Conservation (phyloP, 2,113 vertebrate species). For the Pteronura brasiliensis region DNA sequence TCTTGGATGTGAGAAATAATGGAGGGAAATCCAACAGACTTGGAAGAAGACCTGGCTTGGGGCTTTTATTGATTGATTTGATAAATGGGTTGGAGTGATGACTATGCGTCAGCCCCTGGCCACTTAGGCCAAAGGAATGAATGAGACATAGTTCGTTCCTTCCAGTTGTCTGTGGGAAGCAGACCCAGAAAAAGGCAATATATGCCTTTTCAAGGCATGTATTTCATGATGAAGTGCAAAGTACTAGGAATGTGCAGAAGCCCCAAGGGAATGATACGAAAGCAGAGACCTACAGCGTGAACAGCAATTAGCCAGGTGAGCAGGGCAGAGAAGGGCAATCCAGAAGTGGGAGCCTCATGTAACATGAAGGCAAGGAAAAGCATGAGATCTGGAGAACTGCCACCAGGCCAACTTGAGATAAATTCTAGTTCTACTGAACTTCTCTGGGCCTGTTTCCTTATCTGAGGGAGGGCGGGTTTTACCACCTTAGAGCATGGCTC, state of each 20-base stretch:
- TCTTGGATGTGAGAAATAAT: background rate
- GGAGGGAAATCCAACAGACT: background rate
- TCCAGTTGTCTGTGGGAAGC: background rate
- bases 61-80: background rate
- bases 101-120: background rate
- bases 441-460: background rate
- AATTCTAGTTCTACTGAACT: background rate
- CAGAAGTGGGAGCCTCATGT: background rate
- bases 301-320: background rate
- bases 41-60: background rate
- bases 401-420: background rate
- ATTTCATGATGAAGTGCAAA: background rate
- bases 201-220: background rate
- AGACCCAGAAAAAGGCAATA: background rate
- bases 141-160: background rate
- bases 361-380: background rate
- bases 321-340: background rate
- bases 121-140: background rate
- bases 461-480: background rate
- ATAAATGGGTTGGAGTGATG: background rate
- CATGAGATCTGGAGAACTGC: background rate
- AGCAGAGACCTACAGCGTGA: rapidly evolving
- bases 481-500: background rate
- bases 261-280: background rate
- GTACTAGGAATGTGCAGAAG: background rate